A percentile compares a stretch with the other conserved stretches of the same genome.
Evolutionary conservation across 2,888 invertebrate species (phyloP).

Genomic region (Andrena fulva): DNA sequence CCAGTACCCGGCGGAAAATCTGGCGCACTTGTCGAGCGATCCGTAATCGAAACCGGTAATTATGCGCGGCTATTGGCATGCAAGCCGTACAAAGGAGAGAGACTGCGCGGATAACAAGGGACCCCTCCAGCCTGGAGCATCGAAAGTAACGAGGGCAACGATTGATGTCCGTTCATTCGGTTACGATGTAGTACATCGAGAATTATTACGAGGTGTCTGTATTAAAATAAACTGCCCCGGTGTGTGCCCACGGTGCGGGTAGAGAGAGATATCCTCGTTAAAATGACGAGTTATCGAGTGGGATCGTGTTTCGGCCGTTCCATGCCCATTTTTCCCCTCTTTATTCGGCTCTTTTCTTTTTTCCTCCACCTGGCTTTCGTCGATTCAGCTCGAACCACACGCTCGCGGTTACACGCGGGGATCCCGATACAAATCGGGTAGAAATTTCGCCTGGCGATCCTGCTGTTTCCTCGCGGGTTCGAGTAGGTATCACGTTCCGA

Average conservation of each 20-base stretch:
- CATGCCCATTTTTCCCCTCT: not conserved
- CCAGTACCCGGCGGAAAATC: slow-evolving; percentile 42
- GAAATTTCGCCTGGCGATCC: slow-evolving; percentile 39
- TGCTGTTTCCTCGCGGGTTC: not conserved
- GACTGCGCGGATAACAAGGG: slow-evolving; percentile 66
- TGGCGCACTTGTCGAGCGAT: slow-evolving; percentile 54
- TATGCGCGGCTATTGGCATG: slow-evolving; percentile 68
- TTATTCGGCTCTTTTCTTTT: not conserved
- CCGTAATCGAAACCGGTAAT: slow-evolving; percentile 70
- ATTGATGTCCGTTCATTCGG: slow-evolving; percentile 67
- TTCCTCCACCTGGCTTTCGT: not conserved
- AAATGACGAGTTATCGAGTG: slow-evolving; percentile 66
- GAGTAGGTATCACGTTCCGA: slow-evolving; percentile 44
- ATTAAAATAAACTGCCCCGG: slow-evolving; percentile 63
- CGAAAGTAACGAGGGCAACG: slow-evolving; percentile 71
- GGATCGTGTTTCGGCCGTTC: slow-evolving; percentile 54
- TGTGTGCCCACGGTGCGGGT: slow-evolving; percentile 28
- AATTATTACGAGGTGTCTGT: slow-evolving; percentile 70
- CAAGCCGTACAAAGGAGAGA: slow-evolving; percentile 52
- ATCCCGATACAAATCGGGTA: slow-evolving; percentile 50
- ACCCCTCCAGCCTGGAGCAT: slow-evolving; percentile 64
- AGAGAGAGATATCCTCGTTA: slow-evolving; percentile 62
- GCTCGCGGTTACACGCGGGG: slow-evolving; percentile 33
- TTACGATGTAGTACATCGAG: slow-evolving; percentile 51
- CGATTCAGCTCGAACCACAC: slow-evolving; percentile 22